Base-by-base conservation (phyloP, 2,113 vertebrate species). In the Gasterosteus aculeatus region DNA sequence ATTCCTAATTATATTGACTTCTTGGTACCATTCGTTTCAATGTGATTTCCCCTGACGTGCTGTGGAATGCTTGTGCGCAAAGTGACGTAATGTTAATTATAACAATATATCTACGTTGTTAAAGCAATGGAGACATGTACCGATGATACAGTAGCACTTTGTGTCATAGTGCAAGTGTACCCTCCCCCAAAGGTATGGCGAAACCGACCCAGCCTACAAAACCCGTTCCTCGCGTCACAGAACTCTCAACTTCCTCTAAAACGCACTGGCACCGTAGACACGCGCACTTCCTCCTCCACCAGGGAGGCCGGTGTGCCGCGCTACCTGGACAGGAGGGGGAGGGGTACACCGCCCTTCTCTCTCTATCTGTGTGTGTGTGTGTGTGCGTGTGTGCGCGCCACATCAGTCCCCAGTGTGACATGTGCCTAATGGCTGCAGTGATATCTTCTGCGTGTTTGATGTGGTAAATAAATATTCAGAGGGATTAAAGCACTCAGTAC, bases 291-390 rank as follows among this genome's bases (percentile, higher is more conserved):
- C 1, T 44, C 0, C 53, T 14, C 12, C 64, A 54, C n/a, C 68
- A 78, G 79, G 77, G 84, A 79, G 77, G 77, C 0, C 54, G 7
- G 31, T 54, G 67, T 31, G 62, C 26, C 64, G n/a, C 4, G 10
- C 31, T 38, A 14, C 26, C 31, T 5, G 42, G 4, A 14, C 12
- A 4, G 11, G 42, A 4, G 12, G 14, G 8, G 7, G 56, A 56
- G 56, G 41, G 67, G 60, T 66, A 66, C 65, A 62, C 42, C 63
- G 54, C 69, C 54, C 42, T 54, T 80, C 22, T 72, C 66, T 59
- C 66, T 75, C 38, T 35, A 11, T 83, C 61, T 80, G 78, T 69
- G 59, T 62, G 82, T 26, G 33, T 35, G 35, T 38, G 35, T 38
- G 35, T 38, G 35, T 38, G 35, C 7, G 26, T 47, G 35, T 54